Evolutionary conservation across 2,113 vertebrate species (phyloP), one percentile per base, ranked within the genome.

Genomic region (Colinus virginianus): DNA sequence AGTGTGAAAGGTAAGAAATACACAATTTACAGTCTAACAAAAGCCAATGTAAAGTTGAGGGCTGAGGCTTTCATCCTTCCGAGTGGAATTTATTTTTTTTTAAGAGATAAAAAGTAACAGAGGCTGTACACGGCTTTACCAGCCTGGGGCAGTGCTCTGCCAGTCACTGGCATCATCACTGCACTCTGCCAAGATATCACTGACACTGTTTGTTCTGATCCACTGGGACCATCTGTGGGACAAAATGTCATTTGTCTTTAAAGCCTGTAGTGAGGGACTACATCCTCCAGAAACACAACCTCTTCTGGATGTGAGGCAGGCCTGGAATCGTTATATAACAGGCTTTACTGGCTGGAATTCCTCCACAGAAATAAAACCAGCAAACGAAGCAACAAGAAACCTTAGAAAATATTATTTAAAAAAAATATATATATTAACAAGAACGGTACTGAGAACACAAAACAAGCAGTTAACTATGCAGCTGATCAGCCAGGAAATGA

Each of bases 241-340:
- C 72, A 90, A 87, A 79, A 91, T 34, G n/a, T 59, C 46, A 26
- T 25, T 30, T 34, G 49, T 68, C 87, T 94, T 80, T 48, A 93
- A 78, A 89, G 64, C 20, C 7, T 22, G 30, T 16, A 19, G 38
- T 45, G 48, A 94, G 66, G 64, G 82, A 86, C 68, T 61, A 55
- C 43, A 46, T 48, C 21, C 72, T 94, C 40, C 77, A 75, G 72
- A 71, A 92, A 71, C 76, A 74, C 11, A 79, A 87, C 80, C 56
- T 88, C 36, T 51, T 78, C 85, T 78, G 83, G 48, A 63, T 61
- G 43, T 1, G 2, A 83, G 42, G 45, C 15, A 85, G 58, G 67
- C 36, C 76, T 87, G 89, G 56, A 56, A 75, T 53, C 1, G 0
- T 62, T 67, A 62, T 42, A 83, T 43, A 55, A 70, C 2, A 18